Conservation (phyloP, 2,113 vertebrate species). For the Nyctibius bracteatus region DNA sequence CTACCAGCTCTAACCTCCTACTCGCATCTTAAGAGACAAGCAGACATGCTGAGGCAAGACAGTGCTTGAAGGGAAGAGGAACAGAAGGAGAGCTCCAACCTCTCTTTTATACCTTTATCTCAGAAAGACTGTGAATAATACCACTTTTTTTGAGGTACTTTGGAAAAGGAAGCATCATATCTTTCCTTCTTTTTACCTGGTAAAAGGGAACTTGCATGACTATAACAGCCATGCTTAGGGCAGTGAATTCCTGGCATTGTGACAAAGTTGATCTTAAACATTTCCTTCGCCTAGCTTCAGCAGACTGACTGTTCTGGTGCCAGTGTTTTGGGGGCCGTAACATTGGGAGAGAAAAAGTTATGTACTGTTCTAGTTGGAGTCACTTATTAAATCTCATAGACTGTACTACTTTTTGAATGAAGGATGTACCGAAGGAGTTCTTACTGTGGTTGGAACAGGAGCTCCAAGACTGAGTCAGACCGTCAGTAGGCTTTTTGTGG, state of each 20-base stretch:
- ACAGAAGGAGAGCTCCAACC: neutral
- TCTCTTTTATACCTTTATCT: neutral
- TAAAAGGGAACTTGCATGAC: neutral
- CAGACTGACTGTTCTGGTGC: neutral
- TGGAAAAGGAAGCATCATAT: neutral
- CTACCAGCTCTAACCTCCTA: neutral
- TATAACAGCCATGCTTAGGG: neutral
- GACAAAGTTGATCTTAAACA: neutral
- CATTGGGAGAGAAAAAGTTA: neutral
- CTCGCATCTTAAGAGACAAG: neutral
- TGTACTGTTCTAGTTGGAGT: neutral
- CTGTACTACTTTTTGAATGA: neutral
- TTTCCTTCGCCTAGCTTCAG: neutral
- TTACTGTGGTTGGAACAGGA: neutral
- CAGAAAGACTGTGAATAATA: neutral
- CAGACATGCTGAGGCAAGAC: neutral
- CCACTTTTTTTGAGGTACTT: neutral
- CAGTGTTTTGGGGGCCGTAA: neutral
- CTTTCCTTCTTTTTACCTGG: neutral
- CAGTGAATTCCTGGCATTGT: neutral
- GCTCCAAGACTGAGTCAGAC: neutral
- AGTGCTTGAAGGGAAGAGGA: neutral
- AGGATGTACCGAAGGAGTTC: neutral
- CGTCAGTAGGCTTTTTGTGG: neutral
- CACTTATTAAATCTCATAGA: neutral